A percentile compares a stretch with the other conserved stretches of the same genome.
Evolutionary conservation across 2,113 vertebrate genomes (phyloP).

Genomic region (Callorhinus ursinus): DNA sequence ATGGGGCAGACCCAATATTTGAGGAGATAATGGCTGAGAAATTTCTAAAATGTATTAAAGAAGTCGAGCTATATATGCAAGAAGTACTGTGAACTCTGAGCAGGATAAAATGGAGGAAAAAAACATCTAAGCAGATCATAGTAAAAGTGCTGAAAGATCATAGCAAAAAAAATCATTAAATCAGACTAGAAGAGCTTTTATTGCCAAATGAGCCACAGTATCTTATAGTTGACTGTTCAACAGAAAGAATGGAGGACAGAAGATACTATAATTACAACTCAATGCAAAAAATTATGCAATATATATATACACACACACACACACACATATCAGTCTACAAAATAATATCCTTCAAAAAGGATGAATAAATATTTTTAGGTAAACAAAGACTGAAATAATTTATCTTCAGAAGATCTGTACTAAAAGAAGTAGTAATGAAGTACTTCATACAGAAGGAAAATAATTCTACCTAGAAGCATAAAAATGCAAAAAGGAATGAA

Average conservation of each 20-base stretch:
- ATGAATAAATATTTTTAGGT: background rate
- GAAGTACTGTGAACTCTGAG: background rate
- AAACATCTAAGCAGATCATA: background rate
- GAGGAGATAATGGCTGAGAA: background rate
- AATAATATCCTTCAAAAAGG: background rate
- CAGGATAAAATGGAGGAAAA: background rate
- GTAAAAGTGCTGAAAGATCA: background rate
- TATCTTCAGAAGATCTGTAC: background rate
- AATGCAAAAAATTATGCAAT: background rate
- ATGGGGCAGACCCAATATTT: background rate
- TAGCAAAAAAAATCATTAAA: background rate
- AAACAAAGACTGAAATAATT: background rate
- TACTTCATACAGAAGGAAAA: background rate
- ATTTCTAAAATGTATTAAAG: background rate
- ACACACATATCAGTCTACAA: background rate
- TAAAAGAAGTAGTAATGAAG: background rate
- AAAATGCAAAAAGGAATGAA: background rate
- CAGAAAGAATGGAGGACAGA: background rate
- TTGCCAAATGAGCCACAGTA: background rate
- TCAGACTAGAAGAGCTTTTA: background rate
- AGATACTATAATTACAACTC: background rate
- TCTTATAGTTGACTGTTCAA: background rate
- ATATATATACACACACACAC: too few species aligned
- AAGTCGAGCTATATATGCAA: background rate
- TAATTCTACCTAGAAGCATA: background rate